Base-by-base conservation (phyloP, 2,797 vertebrate species). In the Enteromius argenteus region DNA sequence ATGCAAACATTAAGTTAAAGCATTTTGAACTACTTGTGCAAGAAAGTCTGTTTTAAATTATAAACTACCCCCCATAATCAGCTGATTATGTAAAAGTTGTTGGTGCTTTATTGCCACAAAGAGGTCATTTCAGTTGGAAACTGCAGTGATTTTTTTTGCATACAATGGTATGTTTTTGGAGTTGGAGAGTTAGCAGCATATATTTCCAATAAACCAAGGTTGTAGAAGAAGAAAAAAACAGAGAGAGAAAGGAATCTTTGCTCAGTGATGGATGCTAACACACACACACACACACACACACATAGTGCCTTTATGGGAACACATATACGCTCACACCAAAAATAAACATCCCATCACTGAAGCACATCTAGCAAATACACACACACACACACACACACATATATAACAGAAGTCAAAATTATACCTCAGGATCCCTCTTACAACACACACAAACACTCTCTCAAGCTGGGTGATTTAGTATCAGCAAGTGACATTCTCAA, bases 401-500 rank as follows among this genome's bases (percentile, higher is more conserved):
- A 81, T 46, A 82, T 77, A 85, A 78, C 32, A 30, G 14, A 51
- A 68, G 32, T 53, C 46, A 68, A 68, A 56, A 80, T 69, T 49
- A 79, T 10, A 66, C 80, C 53, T 53, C 83, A 37, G 84, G 53
- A 71, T n/a, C 19, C 39, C 30, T 46, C 23, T 53, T 23, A 17
- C 71, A 67, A 67, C 67, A 80, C 75, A 79, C 72, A 74, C 67
- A 64, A 72, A 60, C 44, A 37, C 51, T 81, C 60, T 37, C 69
- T 76, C 79, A 86, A 46, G 58, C 84, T 51, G 64, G 27, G 71
- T 85, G 85, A 86, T 85, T 53, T 68, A 85, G 83, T 69, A 88
- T 83, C 64, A 89, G 88, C 78, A 86, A 86, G 85, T 86, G 86
- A 87, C 85, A 82, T 80, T 85, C 79, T 88, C 89, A 88, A 88